Conservation (phyloP, 2,888 invertebrate species). For the Dendrolimus pini region DNA sequence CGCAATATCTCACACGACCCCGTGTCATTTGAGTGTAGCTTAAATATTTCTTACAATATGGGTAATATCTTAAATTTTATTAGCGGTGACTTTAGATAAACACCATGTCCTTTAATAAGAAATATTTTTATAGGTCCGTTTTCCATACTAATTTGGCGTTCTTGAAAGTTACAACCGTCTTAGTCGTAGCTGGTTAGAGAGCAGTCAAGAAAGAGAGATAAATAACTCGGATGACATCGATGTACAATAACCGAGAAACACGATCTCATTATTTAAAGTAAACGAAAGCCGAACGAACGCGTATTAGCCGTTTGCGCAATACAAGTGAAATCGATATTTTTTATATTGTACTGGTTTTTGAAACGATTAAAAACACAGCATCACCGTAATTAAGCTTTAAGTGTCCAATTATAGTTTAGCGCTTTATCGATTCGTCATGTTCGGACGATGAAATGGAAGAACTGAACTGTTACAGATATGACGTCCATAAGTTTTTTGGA, state of each 20-base stretch:
- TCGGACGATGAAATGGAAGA: background rate
- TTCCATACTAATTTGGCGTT: too few species aligned
- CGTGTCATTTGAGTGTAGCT: too few species aligned
- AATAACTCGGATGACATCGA: too few species aligned
- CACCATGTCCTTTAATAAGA: too few species aligned
- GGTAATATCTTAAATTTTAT: too few species aligned
- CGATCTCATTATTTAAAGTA: slow-evolving; percentile 34
- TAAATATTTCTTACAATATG: too few species aligned
- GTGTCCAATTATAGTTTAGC: slow-evolving; percentile 29
- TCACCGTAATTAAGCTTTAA: slow-evolving; percentile 28
- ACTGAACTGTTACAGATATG: background rate
- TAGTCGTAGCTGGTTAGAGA: too few species aligned
- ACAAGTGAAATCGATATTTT: slow-evolving; percentile 13
- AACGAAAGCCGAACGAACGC: background rate
- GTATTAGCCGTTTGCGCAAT: background rate
- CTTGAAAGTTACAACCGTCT: too few species aligned
- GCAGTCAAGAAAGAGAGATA: too few species aligned
- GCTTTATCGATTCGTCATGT: slow-evolving; percentile 15
- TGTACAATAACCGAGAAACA: slow-evolving; percentile 14
- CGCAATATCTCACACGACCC: too few species aligned
- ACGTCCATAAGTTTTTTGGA: background rate
- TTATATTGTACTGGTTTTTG: slow-evolving; percentile 12
- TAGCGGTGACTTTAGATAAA: too few species aligned
- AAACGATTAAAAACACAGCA: slow-evolving; percentile 9
- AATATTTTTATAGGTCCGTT: too few species aligned